phyloP scores from a whole-genome alignment of 1,140 invertebrate species.

The Microplitis mediator region DNA sequence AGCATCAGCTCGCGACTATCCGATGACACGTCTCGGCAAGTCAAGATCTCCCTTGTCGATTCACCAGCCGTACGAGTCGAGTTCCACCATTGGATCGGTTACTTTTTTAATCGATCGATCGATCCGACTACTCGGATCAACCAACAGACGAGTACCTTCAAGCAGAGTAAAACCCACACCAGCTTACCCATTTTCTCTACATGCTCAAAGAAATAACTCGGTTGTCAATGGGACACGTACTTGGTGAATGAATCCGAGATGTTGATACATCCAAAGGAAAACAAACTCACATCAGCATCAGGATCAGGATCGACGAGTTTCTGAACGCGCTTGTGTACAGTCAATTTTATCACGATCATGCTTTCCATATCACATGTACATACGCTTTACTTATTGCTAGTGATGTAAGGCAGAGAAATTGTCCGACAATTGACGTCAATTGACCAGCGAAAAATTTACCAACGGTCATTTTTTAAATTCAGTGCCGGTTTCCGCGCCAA shows the following conservation, averaged over 20 bases:
- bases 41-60: conserved; percentile 13
- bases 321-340: background rate
- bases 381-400: too few species aligned
- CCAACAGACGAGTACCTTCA: background rate
- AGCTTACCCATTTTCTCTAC: background rate
- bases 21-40: conserved; percentile 25
- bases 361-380: too few species aligned
- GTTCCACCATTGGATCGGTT: background rate
- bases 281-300: background rate
- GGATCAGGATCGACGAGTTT: background rate
- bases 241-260: conserved; percentile 28
- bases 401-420: too few species aligned
- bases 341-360: background rate
- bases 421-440: too few species aligned
- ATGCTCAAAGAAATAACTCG: conserved; percentile 1
- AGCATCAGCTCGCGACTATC: background rate
- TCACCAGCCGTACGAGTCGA: background rate
- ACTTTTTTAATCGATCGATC: conserved; percentile 15
- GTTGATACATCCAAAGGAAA: conserved; percentile 19
- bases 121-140: conserved; percentile 1
- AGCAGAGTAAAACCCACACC: too few species aligned
- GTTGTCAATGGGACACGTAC: conserved; percentile 25
- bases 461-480: too few species aligned
- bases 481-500: too few species aligned
- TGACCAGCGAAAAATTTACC: too few species aligned